A percentile compares a stretch with the other conserved stretches of the same genome.
Evolutionary conservation across 2,113 vertebrate genomes (phyloP).

Genomic region (Sitta europaea): DNA sequence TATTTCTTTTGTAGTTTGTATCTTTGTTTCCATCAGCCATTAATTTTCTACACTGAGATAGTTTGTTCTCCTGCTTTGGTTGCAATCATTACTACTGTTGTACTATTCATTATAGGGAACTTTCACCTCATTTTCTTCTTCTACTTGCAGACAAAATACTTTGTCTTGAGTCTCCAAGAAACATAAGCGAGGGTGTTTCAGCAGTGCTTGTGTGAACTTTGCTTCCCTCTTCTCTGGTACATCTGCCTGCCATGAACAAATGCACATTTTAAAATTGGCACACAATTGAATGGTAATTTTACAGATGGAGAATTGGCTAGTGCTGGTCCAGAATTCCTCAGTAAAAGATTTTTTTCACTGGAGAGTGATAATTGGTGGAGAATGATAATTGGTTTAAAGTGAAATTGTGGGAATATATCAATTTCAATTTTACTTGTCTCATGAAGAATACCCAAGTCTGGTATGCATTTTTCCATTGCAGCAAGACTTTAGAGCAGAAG

Average conservation of each 20-base stretch:
- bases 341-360: not conserved
- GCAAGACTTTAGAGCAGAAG: not conserved
- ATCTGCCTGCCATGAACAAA: accelerated
- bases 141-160: not conserved
- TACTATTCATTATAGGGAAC: not conserved
- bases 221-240: not conserved
- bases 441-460: not conserved
- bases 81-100: not conserved
- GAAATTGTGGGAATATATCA: not conserved
- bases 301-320: not conserved
- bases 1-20: not conserved
- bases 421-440: not conserved
- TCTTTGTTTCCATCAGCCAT: not conserved
- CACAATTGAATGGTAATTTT: not conserved
- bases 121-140: not conserved
- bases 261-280: not conserved
- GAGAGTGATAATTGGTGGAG: not conserved
- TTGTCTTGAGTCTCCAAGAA: not conserved
- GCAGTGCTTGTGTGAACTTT: not conserved
- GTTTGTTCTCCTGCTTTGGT: not conserved
- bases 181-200: not conserved
- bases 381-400: not conserved
- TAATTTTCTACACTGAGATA: not conserved
- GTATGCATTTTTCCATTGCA: not conserved
- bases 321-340: not conserved